A percentile compares a stretch with the other conserved stretches of the same genome.
Conservation (phyloP, 2,113 vertebrate genomes). For the Gasterosteus nipponicus region DNA sequence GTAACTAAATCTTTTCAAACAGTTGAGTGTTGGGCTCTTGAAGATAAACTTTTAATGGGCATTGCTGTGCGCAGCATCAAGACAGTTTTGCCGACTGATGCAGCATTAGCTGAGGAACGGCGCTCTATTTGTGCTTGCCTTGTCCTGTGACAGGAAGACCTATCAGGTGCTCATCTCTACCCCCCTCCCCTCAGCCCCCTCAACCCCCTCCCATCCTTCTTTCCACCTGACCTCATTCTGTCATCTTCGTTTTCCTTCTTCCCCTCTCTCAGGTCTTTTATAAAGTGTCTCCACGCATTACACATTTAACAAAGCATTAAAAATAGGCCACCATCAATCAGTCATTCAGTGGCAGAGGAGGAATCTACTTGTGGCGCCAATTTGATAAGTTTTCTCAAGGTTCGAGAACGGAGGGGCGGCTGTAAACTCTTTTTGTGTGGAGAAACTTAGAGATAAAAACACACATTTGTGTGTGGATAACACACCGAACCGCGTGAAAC, state of each 20-base stretch:
- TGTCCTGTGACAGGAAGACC: slow-evolving; percentile 82
- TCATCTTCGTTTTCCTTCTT: slow-evolving; percentile 76
- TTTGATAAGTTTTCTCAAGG: slow-evolving; percentile 62
- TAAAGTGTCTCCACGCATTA: slow-evolving; percentile 83
- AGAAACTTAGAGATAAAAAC: slow-evolving; percentile 42
- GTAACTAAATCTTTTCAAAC: slow-evolving; percentile 38
- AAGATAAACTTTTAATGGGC: slow-evolving; percentile 66
- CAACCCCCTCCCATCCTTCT: slow-evolving; percentile 42
- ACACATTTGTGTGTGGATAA: slow-evolving; percentile 55
- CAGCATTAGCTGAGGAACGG: slow-evolving; percentile 59
- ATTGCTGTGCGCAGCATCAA: slow-evolving; percentile 29
- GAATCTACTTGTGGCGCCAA: slow-evolving; percentile 71
- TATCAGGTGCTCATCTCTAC: slow-evolving; percentile 79
- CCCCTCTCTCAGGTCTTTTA: slow-evolving; percentile 79
- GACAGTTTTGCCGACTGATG: slow-evolving; percentile 63
- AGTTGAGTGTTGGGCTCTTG: slow-evolving; percentile 27
- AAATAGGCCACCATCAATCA: slow-evolving; percentile 84
- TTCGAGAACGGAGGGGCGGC: slow-evolving; percentile 33
- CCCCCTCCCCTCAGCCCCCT: neutral
- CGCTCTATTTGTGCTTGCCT: slow-evolving; percentile 75
- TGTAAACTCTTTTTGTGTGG: slow-evolving; percentile 33
- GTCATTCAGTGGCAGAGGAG: slow-evolving; percentile 69
- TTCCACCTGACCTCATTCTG: slow-evolving; percentile 81
- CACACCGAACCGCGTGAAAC: slow-evolving; percentile 40
- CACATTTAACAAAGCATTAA: slow-evolving; percentile 84